phyloP scores from a whole-genome alignment of 2,888 invertebrate species.

The Cephus pygmeus region DNA sequence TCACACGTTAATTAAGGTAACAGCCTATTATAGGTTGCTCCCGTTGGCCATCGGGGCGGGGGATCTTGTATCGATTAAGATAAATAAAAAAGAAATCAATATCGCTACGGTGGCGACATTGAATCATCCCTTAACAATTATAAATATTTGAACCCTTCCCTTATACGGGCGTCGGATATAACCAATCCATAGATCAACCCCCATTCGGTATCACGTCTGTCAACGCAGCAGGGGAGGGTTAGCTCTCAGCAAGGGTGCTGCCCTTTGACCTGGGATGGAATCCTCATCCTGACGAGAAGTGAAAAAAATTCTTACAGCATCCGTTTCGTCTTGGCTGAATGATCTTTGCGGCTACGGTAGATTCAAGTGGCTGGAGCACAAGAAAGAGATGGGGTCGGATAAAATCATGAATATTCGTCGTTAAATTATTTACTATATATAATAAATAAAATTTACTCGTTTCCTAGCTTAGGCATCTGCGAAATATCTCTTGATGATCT shows the following conservation, averaged over 20 bases:
- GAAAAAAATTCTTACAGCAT: neutral
- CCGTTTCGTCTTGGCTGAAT: neutral
- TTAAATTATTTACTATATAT: neutral
- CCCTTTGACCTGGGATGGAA: constrained; percentile 20
- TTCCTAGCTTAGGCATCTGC: neutral
- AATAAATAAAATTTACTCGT: neutral
- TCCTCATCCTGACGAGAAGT: constrained; percentile 5
- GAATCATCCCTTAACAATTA: neutral
- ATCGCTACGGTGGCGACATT: neutral
- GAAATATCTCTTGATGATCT: neutral
- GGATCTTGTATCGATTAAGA: neutral
- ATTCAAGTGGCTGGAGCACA: neutral
- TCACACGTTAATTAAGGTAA: too few relatives aligned
- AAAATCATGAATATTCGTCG: neutral
- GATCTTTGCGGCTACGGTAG: neutral
- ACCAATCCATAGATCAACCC: constrained; percentile 51
- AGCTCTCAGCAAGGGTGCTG: constrained; percentile 55
- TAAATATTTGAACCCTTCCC: neutral
- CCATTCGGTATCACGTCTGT: constrained; percentile 46
- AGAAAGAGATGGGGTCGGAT: neutral
- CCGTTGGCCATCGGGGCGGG: too few relatives aligned
- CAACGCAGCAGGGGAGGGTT: constrained; percentile 59
- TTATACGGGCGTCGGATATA: neutral
- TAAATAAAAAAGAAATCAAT: neutral
- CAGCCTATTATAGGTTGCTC: too few relatives aligned